These are phyloP conservation scores for Formicarius rufipectus DNA, from an alignment of 2,113 vertebrate species.

Conservation along the genomic window DNA sequence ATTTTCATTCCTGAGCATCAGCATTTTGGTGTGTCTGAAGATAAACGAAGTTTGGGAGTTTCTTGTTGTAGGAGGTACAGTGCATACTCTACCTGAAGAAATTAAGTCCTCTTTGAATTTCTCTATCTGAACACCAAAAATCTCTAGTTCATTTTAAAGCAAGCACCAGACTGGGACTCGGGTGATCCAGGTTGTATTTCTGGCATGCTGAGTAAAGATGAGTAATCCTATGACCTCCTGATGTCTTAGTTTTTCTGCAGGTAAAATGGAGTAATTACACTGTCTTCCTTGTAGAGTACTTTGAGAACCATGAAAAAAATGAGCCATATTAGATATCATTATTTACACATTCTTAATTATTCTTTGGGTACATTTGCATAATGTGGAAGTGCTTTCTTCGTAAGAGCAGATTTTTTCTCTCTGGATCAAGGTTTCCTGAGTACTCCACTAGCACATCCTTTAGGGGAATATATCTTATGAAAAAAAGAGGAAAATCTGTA, in stretches of 20 bases:
- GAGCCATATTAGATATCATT: neutral
- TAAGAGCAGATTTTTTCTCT: neutral
- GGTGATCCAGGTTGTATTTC: neutral
- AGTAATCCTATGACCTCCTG: neutral
- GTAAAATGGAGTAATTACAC: constrained; percentile 2
- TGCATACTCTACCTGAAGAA: neutral
- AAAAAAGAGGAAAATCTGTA: neutral
- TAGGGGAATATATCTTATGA: neutral
- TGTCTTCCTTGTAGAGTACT: neutral
- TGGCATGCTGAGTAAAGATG: neutral
- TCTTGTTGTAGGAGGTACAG: neutral
- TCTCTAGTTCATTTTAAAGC: neutral
- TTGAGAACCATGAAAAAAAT: neutral
- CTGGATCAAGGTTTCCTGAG: neutral
- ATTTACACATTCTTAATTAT: neutral
- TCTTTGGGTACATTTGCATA: neutral
- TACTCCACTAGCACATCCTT: neutral
- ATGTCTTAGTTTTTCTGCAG: constrained; percentile 34
- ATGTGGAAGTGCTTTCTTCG: neutral
- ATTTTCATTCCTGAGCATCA: neutral
- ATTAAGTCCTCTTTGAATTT: neutral
- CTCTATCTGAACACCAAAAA: neutral
- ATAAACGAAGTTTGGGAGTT: neutral
- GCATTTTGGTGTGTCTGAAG: neutral
- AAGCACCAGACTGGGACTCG: neutral